phyloP scores from a whole-genome alignment of 1,140 invertebrate genomes.

The Oedothorax gibbosus region DNA sequence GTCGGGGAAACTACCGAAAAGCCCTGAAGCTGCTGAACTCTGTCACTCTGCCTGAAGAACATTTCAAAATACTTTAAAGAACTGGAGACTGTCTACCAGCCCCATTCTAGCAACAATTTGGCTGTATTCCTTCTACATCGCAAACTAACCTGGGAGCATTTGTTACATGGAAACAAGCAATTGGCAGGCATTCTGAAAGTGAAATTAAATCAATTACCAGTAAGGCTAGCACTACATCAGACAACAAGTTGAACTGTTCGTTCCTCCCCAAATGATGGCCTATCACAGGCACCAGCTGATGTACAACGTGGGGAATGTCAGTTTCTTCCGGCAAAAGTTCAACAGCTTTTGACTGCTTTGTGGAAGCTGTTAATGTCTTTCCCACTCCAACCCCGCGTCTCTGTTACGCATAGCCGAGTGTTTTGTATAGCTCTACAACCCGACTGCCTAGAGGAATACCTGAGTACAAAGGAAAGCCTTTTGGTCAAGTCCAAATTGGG shows the following conservation, averaged over 20 bases:
- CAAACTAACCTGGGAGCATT: constrained; percentile 86
- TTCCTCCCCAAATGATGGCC: constrained; percentile 72
- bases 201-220: constrained; percentile 71
- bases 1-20: constrained; percentile 77
- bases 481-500: constrained; percentile 76
- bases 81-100: constrained; percentile 76
- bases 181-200: constrained; percentile 82
- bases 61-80: constrained; percentile 68
- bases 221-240: constrained; percentile 61
- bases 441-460: constrained; percentile 65
- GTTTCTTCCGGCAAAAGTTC: constrained; percentile 81
- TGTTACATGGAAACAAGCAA: constrained; percentile 87
- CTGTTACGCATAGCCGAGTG: constrained; percentile 93
- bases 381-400: constrained; percentile 87
- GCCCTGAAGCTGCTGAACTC: constrained; percentile 76
- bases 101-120: constrained; percentile 91
- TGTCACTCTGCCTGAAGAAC: constrained; percentile 22
- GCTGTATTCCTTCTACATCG: constrained; percentile 86
- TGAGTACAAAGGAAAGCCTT: constrained; percentile 76
- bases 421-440: constrained; percentile 80
- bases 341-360: constrained; percentile 90
- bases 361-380: constrained; percentile 87
- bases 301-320: constrained; percentile 92
- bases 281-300: constrained; percentile 81
- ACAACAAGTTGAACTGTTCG: constrained; percentile 68